Base-by-base conservation (phyloP, 1,140 invertebrate genomes). In the Spodoptera litura region DNA sequence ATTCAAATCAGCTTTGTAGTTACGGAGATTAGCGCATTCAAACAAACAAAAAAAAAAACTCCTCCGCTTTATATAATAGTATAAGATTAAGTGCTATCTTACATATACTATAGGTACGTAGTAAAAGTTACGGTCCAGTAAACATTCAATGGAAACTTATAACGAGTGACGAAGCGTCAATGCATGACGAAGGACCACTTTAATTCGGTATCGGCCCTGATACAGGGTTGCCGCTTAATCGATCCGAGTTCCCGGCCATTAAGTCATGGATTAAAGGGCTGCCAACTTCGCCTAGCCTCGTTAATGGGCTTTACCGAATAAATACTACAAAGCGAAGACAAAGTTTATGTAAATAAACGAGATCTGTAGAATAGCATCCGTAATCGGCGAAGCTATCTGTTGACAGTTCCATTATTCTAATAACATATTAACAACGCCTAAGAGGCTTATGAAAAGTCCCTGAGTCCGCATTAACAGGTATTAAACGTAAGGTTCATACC, bases 221-320 rank as follows among this genome's bases (percentile, higher is more conserved):
- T 53, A 62, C 20, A 49, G 52, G 71, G 49, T 27, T 70, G 71
- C 74, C 68, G 62, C 35, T 55, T 78, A 81, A 81, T 81, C 80
- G 75, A 84, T 81, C 71, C 66, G 5, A 66, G 20, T 53, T 20
- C 74, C 73, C 66, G 27, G 27, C 49, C 55, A 70, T 78, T 70
- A 79, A 78, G 74, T 61, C 76, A 59, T 38, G 66, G 76, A 70
- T 78, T 71, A 78, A 44, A 71, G 27, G 64, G 35, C 44, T 52
- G 53, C 53, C 27, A 78, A 70, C 62, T 78, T 66, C 51, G 20
- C 62, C 58, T 66, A 66, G 52, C 4, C 25, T 58, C 76, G 27
- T 78, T 71, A 71, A 78, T 78, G 55, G 76, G 55, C 12, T 11
- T 78, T 59, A 78, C 53, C 61, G 35, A 61, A 56, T 68, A 68